phyloP scores from a whole-genome alignment of 2,113 vertebrate genomes.

The Eubucco bourcierii region DNA sequence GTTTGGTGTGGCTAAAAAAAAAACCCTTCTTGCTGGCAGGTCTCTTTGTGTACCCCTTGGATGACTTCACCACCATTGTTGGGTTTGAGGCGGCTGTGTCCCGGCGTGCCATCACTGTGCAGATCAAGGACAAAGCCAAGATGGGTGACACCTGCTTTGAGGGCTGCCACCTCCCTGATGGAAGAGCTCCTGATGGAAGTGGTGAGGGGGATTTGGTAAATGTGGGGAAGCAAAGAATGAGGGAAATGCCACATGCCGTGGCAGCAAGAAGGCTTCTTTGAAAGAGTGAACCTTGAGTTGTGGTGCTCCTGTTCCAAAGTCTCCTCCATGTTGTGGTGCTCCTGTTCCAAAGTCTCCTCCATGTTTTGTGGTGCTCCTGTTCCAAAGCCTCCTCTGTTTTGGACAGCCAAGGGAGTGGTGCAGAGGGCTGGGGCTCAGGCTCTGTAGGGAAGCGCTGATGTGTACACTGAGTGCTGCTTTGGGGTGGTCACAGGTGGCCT shows the following conservation, averaged over 20 bases:
- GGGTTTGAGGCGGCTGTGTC: constrained; percentile 91
- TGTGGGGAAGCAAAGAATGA: not conserved
- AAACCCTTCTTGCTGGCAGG: constrained; percentile 67
- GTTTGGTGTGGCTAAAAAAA: not conserved
- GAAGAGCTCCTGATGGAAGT: constrained; percentile 59
- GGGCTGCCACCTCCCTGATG: constrained; percentile 67
- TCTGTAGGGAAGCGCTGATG: not conserved
- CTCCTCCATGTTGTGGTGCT: not conserved
- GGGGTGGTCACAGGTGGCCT: not conserved
- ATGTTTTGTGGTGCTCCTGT: not conserved
- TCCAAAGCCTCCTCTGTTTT: not conserved
- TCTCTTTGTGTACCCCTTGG: constrained; percentile 92
- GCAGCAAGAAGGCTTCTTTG: not conserved
- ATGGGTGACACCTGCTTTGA: constrained; percentile 78
- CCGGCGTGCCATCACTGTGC: constrained; percentile 83
- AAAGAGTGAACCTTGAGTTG: not conserved
- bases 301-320: not conserved
- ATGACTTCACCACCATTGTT: constrained; percentile 85
- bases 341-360: not conserved
- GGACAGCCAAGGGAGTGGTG: not conserved
- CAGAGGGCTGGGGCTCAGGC: not conserved
- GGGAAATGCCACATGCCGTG: not conserved
- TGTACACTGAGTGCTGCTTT: not conserved
- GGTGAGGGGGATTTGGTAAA: constrained; percentile 71
- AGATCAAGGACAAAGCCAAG: constrained; percentile 94